These are phyloP conservation scores for Xestia xanthographa DNA, from an alignment of 2,888 invertebrate species.

Conservation along the genomic window DNA sequence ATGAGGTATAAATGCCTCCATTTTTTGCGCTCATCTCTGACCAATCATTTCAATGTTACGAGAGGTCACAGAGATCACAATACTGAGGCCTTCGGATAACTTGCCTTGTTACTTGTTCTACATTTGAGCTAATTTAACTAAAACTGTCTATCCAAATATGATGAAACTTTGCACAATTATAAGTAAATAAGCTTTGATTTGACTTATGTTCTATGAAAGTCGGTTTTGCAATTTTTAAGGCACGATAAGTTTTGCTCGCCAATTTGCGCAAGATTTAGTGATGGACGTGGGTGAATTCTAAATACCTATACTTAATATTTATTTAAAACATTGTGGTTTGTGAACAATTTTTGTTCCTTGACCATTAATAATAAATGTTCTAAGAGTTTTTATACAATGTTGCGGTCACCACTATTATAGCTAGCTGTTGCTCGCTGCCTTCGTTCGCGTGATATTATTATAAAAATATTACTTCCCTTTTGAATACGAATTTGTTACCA, in stretches of 20 bases:
- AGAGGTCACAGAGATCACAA: conserved; percentile 25
- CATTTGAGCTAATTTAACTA: not conserved
- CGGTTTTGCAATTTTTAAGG: not conserved
- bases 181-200: not conserved
- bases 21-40: not conserved
- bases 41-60: conserved; percentile 13
- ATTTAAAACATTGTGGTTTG: conserved; percentile 16
- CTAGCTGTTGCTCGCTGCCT: no score
- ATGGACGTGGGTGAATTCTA: conserved; percentile 9
- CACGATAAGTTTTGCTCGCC: not conserved
- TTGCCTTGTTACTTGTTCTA: not conserved
- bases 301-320: not conserved
- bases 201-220: conserved; percentile 1
- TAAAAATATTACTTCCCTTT: no score
- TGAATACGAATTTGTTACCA: no score
- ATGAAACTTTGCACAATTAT: not conserved
- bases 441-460: no score
- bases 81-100: not conserved
- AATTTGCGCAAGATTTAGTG: not conserved
- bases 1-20: not conserved
- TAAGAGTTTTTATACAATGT: conserved; percentile 16
- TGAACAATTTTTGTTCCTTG: conserved; percentile 16
- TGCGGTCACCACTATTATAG: not conserved
- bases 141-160: not conserved
- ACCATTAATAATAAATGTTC: not conserved